These are phyloP conservation scores for Acyrthosiphon pisum DNA, from an alignment of 1,140 invertebrate genomes.

Conservation along the genomic window DNA sequence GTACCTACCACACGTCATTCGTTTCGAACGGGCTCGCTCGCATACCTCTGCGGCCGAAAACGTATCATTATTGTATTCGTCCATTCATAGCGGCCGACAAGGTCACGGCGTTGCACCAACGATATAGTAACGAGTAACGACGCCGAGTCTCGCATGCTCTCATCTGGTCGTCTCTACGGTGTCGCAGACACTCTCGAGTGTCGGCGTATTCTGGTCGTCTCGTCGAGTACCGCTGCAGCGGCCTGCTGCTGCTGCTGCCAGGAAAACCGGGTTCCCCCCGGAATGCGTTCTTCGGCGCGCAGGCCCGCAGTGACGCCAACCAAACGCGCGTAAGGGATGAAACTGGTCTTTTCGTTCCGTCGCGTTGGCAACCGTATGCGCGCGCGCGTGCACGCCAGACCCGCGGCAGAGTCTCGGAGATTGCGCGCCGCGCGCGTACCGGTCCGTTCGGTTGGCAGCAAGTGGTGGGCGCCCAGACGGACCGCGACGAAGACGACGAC, in stretches of 20 bases:
- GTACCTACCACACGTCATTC: not conserved
- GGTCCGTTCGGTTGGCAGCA: constrained; percentile 23
- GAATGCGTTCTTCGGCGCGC: not conserved
- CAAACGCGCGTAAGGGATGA: not conserved
- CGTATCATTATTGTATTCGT: not conserved
- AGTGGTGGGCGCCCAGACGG: not conserved
- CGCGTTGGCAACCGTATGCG: not conserved
- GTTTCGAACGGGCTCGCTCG: not conserved
- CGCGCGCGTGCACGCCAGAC: not conserved
- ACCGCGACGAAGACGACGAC: not conserved
- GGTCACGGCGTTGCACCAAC: not conserved
- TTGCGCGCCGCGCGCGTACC: not conserved
- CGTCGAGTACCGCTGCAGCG: not conserved
- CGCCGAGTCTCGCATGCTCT: not conserved
- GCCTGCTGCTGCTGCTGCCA: not conserved
- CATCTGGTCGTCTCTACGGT: no score
- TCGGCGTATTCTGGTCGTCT: no score
- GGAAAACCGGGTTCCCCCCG: not conserved
- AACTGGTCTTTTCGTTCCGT: not conserved
- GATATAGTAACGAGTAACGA: not conserved
- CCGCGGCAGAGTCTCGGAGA: not conserved
- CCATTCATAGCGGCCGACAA: not conserved
- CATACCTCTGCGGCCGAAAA: not conserved
- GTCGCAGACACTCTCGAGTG: no score
- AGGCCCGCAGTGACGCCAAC: not conserved